Evolutionary conservation across 1,140 invertebrate species (phyloP).

Genomic region (Bombus confusus): DNA sequence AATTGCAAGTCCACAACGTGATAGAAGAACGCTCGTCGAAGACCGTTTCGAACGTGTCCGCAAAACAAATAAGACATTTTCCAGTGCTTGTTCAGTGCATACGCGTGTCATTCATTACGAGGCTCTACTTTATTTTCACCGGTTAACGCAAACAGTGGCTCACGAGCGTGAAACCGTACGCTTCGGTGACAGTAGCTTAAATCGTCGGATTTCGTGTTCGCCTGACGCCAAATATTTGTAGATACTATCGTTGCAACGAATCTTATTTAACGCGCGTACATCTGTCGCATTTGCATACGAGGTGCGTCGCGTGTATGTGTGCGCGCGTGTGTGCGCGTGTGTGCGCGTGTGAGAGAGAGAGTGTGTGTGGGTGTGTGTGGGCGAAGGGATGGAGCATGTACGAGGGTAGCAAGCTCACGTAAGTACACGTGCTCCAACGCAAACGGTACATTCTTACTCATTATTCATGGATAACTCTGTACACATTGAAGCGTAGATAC

Average conservation of each 20-base stretch:
- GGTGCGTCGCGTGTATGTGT: background rate
- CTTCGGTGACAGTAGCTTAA: constrained; percentile 23
- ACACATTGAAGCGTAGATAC: constrained; percentile 16
- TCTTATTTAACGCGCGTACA: constrained; percentile 58
- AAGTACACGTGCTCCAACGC: background rate
- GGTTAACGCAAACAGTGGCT: constrained; percentile 50
- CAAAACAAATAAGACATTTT: no score
- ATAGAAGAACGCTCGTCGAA: no score
- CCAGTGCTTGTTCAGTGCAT: background rate
- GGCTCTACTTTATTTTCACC: constrained; percentile 54
- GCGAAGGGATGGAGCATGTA: background rate
- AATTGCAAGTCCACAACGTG: no score
- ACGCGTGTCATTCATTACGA: constrained; percentile 36
- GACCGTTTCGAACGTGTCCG: no score
- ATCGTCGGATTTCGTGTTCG: constrained; percentile 52
- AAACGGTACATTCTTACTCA: constrained; percentile 40
- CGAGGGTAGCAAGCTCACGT: background rate
- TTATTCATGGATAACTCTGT: constrained; percentile 44
- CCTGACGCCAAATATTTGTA: constrained; percentile 59
- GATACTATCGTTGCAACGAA: constrained; percentile 57
- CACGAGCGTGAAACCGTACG: constrained; percentile 29
- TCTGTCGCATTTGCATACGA: constrained; percentile 31
- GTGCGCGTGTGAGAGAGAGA: no score
- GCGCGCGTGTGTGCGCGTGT: background rate
- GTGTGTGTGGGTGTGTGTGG: background rate